Conservation (phyloP, 2,888 invertebrate genomes). For the Ferdinandea cuprea region DNA sequence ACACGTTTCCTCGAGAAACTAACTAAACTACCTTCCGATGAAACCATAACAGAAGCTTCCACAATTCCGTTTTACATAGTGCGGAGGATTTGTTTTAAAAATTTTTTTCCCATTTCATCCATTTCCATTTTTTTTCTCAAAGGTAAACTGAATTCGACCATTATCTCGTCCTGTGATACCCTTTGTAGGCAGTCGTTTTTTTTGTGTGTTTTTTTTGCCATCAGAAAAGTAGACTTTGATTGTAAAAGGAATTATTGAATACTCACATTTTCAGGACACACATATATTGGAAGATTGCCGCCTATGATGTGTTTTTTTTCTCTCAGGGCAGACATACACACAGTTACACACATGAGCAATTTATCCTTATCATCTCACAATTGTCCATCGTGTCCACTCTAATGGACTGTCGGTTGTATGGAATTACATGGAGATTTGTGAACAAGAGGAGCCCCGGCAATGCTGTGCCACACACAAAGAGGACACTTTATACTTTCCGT, state of each 20-base stretch:
- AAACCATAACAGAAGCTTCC: constrained; percentile 5
- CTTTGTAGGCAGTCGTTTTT: neutral
- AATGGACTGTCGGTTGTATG: neutral
- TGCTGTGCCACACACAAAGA: neutral
- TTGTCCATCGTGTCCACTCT: constrained; percentile 16
- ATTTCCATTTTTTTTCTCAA: neutral
- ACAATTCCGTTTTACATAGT: constrained; percentile 39
- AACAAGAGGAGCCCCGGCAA: neutral
- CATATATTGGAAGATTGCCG: too few relatives aligned
- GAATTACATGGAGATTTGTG: constrained; percentile 46
- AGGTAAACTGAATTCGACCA: neutral
- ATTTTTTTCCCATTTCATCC: neutral
- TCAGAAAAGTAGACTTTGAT: constrained; percentile 33
- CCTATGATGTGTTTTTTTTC: too few relatives aligned
- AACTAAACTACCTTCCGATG: constrained; percentile 27
- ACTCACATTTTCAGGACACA: neutral
- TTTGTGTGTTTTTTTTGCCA: neutral
- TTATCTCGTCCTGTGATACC: too few relatives aligned
- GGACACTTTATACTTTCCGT: constrained; percentile 22
- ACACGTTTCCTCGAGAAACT: constrained; percentile 18
- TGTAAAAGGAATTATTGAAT: constrained; percentile 27
- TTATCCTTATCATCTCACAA: constrained; percentile 22
- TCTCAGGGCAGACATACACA: too few relatives aligned
- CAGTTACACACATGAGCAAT: too few relatives aligned
- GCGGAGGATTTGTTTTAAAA: constrained; percentile 30